phyloP scores from a whole-genome alignment of 2,888 invertebrate species.

The Leucozona laternaria region DNA sequence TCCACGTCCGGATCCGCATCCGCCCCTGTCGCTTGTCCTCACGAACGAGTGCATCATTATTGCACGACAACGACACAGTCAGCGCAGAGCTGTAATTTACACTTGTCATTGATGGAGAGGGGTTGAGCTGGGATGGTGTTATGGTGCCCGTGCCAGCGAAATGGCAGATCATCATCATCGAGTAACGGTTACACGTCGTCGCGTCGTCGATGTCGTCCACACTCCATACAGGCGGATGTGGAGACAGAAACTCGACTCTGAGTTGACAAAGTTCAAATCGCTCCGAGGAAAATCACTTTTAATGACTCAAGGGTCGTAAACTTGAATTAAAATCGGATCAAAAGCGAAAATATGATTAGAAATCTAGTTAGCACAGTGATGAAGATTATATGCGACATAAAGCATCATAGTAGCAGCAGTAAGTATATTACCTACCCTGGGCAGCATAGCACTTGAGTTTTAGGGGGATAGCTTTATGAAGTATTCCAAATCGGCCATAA shows the following conservation, averaged over 20 bases:
- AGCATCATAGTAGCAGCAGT: neutral
- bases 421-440: too few relatives aligned
- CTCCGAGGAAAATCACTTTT: conserved; percentile 65
- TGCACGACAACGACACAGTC: conserved; percentile 37
- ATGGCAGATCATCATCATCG: conserved; percentile 22
- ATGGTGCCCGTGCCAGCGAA: conserved; percentile 4
- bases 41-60: conserved; percentile 60
- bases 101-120: conserved; percentile 3
- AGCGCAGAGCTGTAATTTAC: conserved; percentile 53
- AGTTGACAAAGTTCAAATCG: conserved; percentile 16
- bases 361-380: conserved; percentile 56
- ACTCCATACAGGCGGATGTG: conserved; percentile 13
- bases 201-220: neutral
- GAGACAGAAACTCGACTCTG: conserved; percentile 18
- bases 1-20: neutral
- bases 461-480: conserved; percentile 3
- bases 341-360: conserved; percentile 68
- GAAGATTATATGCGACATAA: conserved; percentile 31
- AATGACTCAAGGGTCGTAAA: conserved; percentile 62
- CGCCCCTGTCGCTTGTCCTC: neutral
- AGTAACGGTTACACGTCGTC: neutral
- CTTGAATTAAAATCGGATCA: conserved; percentile 70
- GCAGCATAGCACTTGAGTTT: neutral
- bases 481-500: conserved; percentile 14
- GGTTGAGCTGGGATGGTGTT: neutral